Evolutionary conservation across 2,113 vertebrate genomes (phyloP).

Genomic region (cat (Felis catus)): DNA sequence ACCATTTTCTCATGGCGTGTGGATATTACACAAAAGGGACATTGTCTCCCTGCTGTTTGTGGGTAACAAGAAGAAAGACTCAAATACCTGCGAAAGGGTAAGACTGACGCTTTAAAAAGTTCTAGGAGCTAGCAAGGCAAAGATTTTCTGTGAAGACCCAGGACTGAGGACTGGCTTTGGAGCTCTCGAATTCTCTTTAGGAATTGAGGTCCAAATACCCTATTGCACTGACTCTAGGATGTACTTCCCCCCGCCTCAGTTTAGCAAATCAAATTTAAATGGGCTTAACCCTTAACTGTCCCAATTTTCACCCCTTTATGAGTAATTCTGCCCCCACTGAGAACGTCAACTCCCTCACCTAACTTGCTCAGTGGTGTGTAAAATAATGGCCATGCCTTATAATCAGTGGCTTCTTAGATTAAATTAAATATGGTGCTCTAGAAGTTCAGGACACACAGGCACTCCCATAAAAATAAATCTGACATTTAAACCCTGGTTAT

Average conservation of each 20-base stretch:
- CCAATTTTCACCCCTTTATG: background rate
- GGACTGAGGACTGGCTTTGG: background rate
- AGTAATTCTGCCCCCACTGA: no score
- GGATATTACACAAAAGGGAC: background rate
- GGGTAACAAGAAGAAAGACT: background rate
- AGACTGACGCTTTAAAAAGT: background rate
- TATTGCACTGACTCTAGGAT: background rate
- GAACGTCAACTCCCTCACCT: background rate
- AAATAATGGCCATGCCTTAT: background rate
- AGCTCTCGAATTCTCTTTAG: background rate
- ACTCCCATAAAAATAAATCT: constrained; percentile 59
- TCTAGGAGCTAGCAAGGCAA: background rate
- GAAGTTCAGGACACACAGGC: background rate
- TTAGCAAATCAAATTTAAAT: background rate
- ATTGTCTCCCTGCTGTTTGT: background rate
- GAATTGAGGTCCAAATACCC: background rate
- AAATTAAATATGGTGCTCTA: background rate
- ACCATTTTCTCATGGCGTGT: background rate
- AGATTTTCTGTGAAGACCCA: constrained; percentile 6
- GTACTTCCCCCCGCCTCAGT: background rate
- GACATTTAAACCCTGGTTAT: constrained; percentile 46
- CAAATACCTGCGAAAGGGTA: background rate
- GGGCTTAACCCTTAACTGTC: background rate
- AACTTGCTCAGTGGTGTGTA: background rate
- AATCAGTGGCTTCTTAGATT: background rate